Evolutionary conservation across 2,113 vertebrate genomes (phyloP).

Genomic region (Dolichotis patagonum): DNA sequence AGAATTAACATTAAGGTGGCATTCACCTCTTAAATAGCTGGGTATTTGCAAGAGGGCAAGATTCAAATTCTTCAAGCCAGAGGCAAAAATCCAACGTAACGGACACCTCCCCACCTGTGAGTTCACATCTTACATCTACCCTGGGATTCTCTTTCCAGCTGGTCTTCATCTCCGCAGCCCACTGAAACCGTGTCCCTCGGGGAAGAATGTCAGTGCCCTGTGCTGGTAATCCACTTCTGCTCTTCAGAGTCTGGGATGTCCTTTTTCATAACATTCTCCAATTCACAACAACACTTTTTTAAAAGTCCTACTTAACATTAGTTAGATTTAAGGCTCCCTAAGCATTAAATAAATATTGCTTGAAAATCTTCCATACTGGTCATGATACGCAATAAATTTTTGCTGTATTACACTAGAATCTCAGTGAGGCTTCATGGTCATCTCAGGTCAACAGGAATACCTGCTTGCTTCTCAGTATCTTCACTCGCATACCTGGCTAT

Average conservation of each 20-base stretch:
- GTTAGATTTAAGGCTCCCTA: not conserved
- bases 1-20: not conserved
- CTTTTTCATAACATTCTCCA: not conserved
- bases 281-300: not conserved
- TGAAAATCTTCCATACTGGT: not conserved
- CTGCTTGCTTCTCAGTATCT: not conserved
- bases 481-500: not conserved
- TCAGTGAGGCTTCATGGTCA: not conserved
- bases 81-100: not conserved
- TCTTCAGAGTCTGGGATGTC: not conserved
- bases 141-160: not conserved
- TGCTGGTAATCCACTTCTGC: too few relatives aligned
- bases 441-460: not conserved
- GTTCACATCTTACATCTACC: not conserved
- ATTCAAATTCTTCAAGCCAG: not conserved
- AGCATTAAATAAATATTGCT: not conserved
- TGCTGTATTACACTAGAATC: not conserved
- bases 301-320: not conserved
- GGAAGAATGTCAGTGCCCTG: fast-evolving
- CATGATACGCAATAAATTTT: not conserved
- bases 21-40: slow-evolving; percentile 17
- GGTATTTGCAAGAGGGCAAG: not conserved
- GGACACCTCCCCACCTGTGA: not conserved
- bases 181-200: not conserved
- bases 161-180: not conserved